Evolutionary conservation across 1,140 invertebrate genomes (phyloP), one percentile per base, ranked within the genome.

Genomic region (Anastatus disparis): DNA sequence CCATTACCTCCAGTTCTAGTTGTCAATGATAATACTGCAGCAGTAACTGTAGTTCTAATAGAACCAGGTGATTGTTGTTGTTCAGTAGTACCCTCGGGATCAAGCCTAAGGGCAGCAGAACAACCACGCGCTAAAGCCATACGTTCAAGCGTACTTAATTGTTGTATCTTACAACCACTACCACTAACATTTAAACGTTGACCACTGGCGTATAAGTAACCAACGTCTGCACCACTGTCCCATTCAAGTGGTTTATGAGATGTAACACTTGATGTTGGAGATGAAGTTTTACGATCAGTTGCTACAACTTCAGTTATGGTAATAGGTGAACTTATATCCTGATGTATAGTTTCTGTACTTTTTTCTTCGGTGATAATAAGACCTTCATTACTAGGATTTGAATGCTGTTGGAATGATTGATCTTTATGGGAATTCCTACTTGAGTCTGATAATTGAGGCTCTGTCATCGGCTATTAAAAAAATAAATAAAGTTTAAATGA

Each of bases 211-310:
- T 56, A 52, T 0, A 35, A 7, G 82, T 93, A 93, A 6, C 92
- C 92, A 42, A 93, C 91, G 84, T 93, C 92, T 8, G 91, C 92
- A 53, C 91, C 88, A 69, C 90, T 93, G 77, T 93, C 92, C 92
- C 92, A 93, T 83, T 93, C 92, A 3, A 93, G 79, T 71, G 89
- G 90, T 8, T 89, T 85, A 73, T 90, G 87, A 2, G 90, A 92
- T 3, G 88, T 87, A 1, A 90, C 78, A 77, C 91, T 92, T 56
- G 90, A 91, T 35, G 88, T 88, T 13, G 89, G 90, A 8, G 89
- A 90, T 13, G 81, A 73, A n/a, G 76, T 20, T 61, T 82, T 85
- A 13, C 76, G 78, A 10, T 85, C 80, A 12, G 50, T 70, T 1
- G 1, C 24, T 4, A 2, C 2, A 26, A 17, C 12, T 6, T 62